phyloP scores from a whole-genome alignment of 2,113 vertebrate genomes.

The Lota lota region DNA sequence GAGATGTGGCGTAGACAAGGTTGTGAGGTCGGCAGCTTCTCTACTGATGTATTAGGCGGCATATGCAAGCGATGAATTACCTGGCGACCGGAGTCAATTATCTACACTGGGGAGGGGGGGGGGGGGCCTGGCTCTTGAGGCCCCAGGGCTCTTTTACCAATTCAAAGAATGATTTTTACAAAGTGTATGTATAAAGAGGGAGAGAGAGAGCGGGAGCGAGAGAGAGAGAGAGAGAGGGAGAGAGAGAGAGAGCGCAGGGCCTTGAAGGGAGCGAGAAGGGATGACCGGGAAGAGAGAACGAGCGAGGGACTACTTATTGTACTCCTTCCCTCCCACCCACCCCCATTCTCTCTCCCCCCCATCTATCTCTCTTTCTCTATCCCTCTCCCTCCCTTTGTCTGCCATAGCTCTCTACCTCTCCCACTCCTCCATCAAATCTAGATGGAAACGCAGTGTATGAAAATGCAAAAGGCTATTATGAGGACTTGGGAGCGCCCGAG shows the following conservation, averaged over 20 bases:
- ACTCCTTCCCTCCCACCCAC: slow-evolving; percentile 39
- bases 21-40: slow-evolving; percentile 72
- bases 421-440: slow-evolving; percentile 52
- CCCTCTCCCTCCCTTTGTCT: neutral
- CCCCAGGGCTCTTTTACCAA: slow-evolving; percentile 87
- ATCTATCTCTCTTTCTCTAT: neutral
- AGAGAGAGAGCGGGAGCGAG: slow-evolving; percentile 50
- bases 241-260: neutral
- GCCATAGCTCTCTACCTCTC: neutral
- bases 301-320: slow-evolving; percentile 38
- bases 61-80: slow-evolving; percentile 99
- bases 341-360: slow-evolving; percentile 9
- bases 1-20: slow-evolving; percentile 51
- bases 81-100: slow-evolving; percentile 98
- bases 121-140: slow-evolving; percentile 84
- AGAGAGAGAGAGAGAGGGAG: slow-evolving; percentile 41
- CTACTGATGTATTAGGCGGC: slow-evolving; percentile 91
- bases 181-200: slow-evolving; percentile 64
- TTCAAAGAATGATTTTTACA: slow-evolving; percentile 88
- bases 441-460: slow-evolving; percentile 46
- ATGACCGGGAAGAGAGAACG: slow-evolving; percentile 35
- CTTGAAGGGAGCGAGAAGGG: neutral
- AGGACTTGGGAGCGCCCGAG: slow-evolving; percentile 56
- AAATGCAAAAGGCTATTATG: slow-evolving; percentile 74
- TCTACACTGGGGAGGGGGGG: slow-evolving; percentile 74